Conservation (phyloP, 1,140 invertebrate species). For the Diorhabda elongata region DNA sequence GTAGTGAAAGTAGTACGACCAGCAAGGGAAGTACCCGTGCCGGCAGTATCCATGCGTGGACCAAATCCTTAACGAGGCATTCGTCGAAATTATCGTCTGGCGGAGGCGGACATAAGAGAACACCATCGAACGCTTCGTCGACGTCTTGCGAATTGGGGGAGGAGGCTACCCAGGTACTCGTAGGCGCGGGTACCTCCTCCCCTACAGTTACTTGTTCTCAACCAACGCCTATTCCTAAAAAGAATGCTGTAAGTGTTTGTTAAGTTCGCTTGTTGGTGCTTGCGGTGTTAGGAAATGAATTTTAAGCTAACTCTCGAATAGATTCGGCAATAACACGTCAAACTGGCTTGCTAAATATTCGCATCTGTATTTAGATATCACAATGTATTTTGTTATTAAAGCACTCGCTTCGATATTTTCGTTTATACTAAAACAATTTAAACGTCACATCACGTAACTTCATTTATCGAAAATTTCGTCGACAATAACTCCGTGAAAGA, state of each 20-base stretch:
- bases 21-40: slow-evolving; percentile 28
- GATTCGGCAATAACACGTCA: too few relatives aligned
- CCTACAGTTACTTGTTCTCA: slow-evolving; percentile 25
- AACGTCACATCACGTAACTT: too few relatives aligned
- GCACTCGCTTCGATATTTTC: too few relatives aligned
- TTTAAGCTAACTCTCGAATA: too few relatives aligned
- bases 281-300: neutral
- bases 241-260: slow-evolving; percentile 18
- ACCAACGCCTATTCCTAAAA: slow-evolving; percentile 18
- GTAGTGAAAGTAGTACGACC: slow-evolving; percentile 34
- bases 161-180: slow-evolving; percentile 38
- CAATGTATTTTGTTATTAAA: too few relatives aligned
- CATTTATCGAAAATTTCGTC: too few relatives aligned
- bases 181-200: slow-evolving; percentile 38
- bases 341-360: too few relatives aligned
- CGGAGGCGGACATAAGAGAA: slow-evolving; percentile 31
- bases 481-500: too few relatives aligned
- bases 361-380: too few relatives aligned
- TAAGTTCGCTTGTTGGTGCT: neutral
- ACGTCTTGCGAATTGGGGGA: slow-evolving; percentile 44
- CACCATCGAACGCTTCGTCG: slow-evolving; percentile 31
- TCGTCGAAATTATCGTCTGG: slow-evolving; percentile 17
- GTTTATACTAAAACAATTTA: too few relatives aligned
- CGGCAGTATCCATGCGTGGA: slow-evolving; percentile 33
- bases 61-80: slow-evolving; percentile 32